These are phyloP conservation scores for Elaphurus davidianus DNA, from an alignment of 2,113 vertebrate genomes.

Conservation along the genomic window DNA sequence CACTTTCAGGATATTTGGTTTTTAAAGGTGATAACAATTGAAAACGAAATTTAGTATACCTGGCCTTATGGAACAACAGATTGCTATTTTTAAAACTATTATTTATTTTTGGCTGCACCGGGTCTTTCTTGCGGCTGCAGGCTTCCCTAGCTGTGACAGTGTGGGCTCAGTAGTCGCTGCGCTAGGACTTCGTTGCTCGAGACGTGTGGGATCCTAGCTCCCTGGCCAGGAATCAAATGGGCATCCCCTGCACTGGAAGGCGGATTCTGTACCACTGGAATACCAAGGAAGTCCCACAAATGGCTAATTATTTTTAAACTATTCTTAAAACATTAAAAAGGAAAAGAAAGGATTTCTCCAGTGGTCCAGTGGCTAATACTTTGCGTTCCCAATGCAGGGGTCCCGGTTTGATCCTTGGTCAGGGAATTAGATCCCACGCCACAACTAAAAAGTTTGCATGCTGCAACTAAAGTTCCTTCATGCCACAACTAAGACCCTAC, in stretches of 20 bases:
- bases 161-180: not conserved
- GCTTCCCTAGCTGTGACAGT: not conserved
- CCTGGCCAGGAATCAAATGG: not conserved
- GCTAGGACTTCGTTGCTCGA: not conserved
- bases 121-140: not conserved
- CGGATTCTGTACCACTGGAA: not conserved
- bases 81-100: not conserved
- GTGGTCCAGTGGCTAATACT: not conserved
- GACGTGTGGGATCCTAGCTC: not conserved
- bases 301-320: not conserved
- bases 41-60: constrained; percentile 2
- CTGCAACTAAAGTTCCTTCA: not conserved
- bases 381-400: not conserved
- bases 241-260: not conserved
- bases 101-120: not conserved
- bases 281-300: not conserved
- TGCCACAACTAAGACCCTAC: not conserved
- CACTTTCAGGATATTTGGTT: constrained; percentile 5
- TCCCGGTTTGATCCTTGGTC: not conserved
- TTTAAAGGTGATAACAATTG: not conserved
- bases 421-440: not conserved
- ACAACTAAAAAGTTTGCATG: not conserved
- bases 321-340: not conserved
- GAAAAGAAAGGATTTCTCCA: not conserved
- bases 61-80: not conserved